phyloP scores from a whole-genome alignment of 2,888 invertebrate genomes.

The Neria commutata region DNA sequence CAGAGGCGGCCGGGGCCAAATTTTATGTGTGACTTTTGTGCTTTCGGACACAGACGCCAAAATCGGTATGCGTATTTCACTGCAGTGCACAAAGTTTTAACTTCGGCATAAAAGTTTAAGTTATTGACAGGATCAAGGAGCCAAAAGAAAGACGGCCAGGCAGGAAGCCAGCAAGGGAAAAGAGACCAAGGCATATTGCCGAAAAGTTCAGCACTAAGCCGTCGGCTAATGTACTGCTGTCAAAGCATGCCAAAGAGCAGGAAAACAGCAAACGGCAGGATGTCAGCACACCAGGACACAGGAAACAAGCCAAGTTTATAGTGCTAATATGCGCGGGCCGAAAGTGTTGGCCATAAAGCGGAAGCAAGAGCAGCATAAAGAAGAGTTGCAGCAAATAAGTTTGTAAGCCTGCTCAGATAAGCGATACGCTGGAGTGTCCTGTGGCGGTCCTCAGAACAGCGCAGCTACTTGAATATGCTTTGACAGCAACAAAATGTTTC shows the following conservation, averaged over 20 bases:
- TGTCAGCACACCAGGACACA: background rate
- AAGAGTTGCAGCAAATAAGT: background rate
- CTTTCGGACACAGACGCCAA: constrained; percentile 7
- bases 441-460: no score
- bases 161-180: no score
- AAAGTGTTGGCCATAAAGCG: background rate
- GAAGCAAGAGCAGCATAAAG: background rate
- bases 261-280: background rate
- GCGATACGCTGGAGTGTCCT: no score
- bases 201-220: no score
- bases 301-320: constrained; percentile 10
- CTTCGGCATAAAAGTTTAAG: background rate
- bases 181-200: no score
- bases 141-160: no score
- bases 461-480: no score
- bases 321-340: constrained; percentile 12
- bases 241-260: no score
- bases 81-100: constrained; percentile 18
- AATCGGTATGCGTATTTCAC: no score
- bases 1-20: background rate
- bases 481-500: no score
- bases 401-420: no score
- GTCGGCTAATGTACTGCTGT: no score
- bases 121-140: constrained; percentile 5
- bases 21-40: background rate